These are phyloP conservation scores for Choloepus didactylus DNA, from an alignment of 2,797 vertebrate genomes.

Conservation along the genomic window DNA sequence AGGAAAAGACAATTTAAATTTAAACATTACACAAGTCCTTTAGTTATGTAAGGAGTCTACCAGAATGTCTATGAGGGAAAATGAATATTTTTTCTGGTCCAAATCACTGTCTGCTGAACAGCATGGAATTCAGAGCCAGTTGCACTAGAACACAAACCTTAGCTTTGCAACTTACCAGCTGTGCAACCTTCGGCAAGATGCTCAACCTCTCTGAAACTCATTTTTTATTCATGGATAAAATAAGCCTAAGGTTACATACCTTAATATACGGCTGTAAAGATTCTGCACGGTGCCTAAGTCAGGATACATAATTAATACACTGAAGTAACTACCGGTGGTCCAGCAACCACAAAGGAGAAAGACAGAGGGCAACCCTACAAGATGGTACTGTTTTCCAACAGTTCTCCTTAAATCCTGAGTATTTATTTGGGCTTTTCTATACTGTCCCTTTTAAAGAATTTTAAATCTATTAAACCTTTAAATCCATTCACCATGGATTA, in stretches of 20 bases:
- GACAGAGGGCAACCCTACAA: background rate
- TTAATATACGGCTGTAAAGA: background rate
- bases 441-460: background rate
- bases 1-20: constrained; percentile 4
- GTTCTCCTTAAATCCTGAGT: constrained; percentile 7
- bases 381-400: background rate
- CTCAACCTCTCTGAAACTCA: constrained; percentile 24
- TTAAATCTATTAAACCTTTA: background rate
- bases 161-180: background rate
- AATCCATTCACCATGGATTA: constrained; percentile 6
- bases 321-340: background rate
- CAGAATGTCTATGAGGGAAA: background rate
- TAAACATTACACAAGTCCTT: background rate
- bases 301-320: background rate
- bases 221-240: constrained; percentile 39
- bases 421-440: constrained; percentile 42
- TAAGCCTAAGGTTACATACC: background rate
- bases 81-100: background rate
- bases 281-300: background rate
- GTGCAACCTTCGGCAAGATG: background rate
- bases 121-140: background rate
- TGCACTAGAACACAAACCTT: background rate
- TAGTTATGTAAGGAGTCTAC: background rate
- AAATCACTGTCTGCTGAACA: background rate
- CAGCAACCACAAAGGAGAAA: background rate